Evolutionary conservation across 2,113 vertebrate genomes (phyloP).

Genomic region (Dipodomys merriami): DNA sequence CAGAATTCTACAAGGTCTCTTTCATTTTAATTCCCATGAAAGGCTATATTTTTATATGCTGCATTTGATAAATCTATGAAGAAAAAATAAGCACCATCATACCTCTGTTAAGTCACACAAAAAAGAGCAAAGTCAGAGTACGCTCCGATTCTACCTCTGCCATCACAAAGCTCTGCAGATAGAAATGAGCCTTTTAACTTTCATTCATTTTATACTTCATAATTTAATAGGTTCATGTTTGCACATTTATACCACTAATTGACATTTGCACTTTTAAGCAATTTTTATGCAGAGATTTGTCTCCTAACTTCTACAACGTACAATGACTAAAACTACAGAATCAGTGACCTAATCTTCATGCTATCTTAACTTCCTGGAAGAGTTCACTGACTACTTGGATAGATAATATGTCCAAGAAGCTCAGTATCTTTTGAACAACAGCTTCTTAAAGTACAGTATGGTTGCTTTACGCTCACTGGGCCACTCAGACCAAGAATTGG

Average conservation of each 20-base stretch:
- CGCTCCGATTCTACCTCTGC: slow-evolving; percentile 22
- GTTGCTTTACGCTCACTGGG: background rate
- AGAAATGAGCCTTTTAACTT: background rate
- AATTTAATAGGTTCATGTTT: slow-evolving; percentile 20
- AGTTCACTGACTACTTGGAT: background rate
- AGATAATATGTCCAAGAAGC: background rate
- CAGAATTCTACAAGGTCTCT: slow-evolving; percentile 67
- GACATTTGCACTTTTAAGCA: background rate
- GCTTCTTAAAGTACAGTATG: background rate
- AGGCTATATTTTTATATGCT: slow-evolving; percentile 65
- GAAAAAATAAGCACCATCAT: background rate
- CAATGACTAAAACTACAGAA: background rate
- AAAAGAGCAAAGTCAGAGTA: background rate
- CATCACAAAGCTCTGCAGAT: no score
- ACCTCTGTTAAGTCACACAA: slow-evolving; percentile 21
- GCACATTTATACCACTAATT: background rate
- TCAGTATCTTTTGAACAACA: background rate
- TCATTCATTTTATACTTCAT: slow-evolving; percentile 13
- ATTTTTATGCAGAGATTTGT: slow-evolving; percentile 16
- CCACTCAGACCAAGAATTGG: background rate
- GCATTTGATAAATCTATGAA: slow-evolving; percentile 50
- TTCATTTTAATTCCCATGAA: slow-evolving; percentile 74
- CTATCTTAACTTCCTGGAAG: background rate
- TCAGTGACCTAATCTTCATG: background rate
- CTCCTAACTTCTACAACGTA: background rate